A percentile compares a stretch with the other conserved stretches of the same genome.
Conservation (phyloP, 1,140 invertebrate genomes). For the Neuroterus valhalla region DNA sequence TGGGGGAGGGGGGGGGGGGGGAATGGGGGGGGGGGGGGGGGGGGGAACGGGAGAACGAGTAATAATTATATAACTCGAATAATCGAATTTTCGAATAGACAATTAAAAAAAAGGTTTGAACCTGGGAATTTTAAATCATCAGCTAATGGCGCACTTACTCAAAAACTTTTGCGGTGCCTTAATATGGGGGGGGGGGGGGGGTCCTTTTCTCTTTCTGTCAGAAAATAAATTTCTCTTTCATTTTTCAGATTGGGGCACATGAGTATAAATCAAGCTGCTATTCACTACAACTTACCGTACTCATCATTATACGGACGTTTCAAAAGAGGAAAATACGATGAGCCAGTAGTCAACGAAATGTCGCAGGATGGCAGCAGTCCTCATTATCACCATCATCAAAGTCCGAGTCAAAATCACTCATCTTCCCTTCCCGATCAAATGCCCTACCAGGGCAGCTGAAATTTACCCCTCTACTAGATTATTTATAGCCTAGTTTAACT, state of each 20-base stretch:
- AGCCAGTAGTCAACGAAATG: slow-evolving; percentile 72
- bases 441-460: slow-evolving; percentile 75
- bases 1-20: too few species aligned
- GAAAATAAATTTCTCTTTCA: slow-evolving; percentile 36
- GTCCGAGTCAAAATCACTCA: slow-evolving; percentile 72
- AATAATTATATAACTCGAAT: too few species aligned
- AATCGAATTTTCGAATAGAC: too few species aligned
- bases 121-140: too few species aligned
- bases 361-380: slow-evolving; percentile 72
- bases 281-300: slow-evolving; percentile 92
- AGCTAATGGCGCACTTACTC: too few species aligned
- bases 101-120: too few species aligned
- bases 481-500: slow-evolving; percentile 55
- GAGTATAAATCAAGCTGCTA: slow-evolving; percentile 95
- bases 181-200: too few species aligned
- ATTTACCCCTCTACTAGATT: slow-evolving; percentile 73
- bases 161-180: neutral
- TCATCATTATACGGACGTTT: slow-evolving; percentile 91
- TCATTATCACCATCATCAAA: slow-evolving; percentile 72
- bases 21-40: too few species aligned
- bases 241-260: slow-evolving; percentile 87
- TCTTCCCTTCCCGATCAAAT: slow-evolving; percentile 73
- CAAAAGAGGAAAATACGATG: slow-evolving; percentile 82
- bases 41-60: too few species aligned
- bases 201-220: too few species aligned